Base-by-base conservation (phyloP, 2,113 vertebrate species). In the Opisthocomus hoazin region DNA sequence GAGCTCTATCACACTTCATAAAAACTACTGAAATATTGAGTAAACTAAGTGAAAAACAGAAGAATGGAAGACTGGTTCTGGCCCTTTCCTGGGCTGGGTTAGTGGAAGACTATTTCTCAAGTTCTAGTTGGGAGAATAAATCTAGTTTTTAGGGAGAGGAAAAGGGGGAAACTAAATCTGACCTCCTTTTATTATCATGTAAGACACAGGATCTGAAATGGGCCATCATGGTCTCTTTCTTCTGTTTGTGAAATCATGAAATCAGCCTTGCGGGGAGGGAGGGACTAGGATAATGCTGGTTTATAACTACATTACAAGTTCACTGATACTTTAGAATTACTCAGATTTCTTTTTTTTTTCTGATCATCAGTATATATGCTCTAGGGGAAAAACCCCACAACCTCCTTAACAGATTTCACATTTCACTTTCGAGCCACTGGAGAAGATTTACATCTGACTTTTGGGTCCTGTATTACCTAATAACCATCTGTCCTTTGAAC, bases 201-300 rank as follows among this genome's bases (percentile, higher is more conserved):
- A 75, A 41, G 46, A 17, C 73, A 36, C 8, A 64, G 16, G 54
- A 13, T 70, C 10, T 57, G 69, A 36, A 53, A 37, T 19, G 17
- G 41, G 19, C 34, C 8, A 29, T 65, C 0, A 0, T 29, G 16
- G 18, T 53, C 6, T 84, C 37, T 75, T 16, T 78, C 12, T 74
- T 56, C 37, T 74, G 27, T 68, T 75, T 58, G 14, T 71, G 57
- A 79, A 70, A 75, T 70, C 15, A 18, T 53, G 6, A 56, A 76
- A 81, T 65, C 24, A 74, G 32, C 30, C 22, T 63, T 32, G 9
- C 3, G 4, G 34, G 34, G n/a, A n/a, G 6, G 45, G 46, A 93
- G 11, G 13, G 34, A 54, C 29, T 58, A 0, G 0, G 14, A 12
- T 83, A 53, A 79, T 89, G 46, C 5, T 2, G 23, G 61, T 84